phyloP scores from a whole-genome alignment of 1,140 invertebrate species.

The Pygmarrhopalites habei region DNA sequence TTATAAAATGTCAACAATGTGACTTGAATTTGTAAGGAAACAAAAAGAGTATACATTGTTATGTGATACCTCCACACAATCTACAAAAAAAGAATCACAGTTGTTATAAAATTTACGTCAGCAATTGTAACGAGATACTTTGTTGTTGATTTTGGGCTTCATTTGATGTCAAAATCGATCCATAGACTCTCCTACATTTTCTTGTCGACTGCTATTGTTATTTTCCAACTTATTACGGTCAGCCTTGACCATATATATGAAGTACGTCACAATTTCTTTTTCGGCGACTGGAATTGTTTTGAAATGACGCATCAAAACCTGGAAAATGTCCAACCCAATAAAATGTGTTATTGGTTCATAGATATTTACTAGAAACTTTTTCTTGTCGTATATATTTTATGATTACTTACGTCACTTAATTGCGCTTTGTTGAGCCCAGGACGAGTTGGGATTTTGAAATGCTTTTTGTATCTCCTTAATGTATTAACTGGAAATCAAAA shows the following conservation, averaged over 20 bases:
- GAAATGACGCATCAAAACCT: constrained; percentile 90
- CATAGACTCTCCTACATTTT: not conserved
- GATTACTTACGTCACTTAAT: constrained; percentile 79
- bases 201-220: constrained; percentile 13
- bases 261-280: constrained; percentile 90
- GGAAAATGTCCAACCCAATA: constrained; percentile 44
- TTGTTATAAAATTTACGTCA: too few relatives aligned
- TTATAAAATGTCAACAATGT: too few relatives aligned
- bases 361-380: not conserved
- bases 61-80: too few relatives aligned
- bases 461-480: constrained; percentile 80
- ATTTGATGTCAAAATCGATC: constrained; percentile 5
- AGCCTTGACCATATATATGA: constrained; percentile 92
- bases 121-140: too few relatives aligned
- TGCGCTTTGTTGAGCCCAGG: constrained; percentile 90
- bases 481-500: too few relatives aligned
- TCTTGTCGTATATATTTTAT: constrained; percentile 2
- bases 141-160: too few relatives aligned
- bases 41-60: too few relatives aligned
- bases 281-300: constrained; percentile 86
- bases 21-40: too few relatives aligned
- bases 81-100: too few relatives aligned
- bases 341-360: not conserved
- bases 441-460: constrained; percentile 82
- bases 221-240: constrained; percentile 80